Evolutionary conservation across 2,113 vertebrate genomes (phyloP), one percentile per base, ranked within the genome.

Genomic region (Scomber scombrus): DNA sequence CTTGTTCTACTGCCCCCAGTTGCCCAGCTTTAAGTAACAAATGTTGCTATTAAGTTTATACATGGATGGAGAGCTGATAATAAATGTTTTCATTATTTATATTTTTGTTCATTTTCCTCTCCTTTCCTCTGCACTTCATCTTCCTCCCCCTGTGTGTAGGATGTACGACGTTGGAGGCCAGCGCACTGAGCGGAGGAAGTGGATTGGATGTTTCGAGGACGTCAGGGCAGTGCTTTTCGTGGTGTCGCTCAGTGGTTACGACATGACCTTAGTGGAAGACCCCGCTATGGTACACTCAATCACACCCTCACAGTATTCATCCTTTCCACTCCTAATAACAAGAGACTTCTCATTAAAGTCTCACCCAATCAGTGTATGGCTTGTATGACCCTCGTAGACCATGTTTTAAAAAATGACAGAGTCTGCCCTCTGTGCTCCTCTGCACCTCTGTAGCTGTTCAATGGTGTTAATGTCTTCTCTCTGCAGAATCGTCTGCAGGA

Each of bases 121-220:
- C 26, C 40, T 49, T 26, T 13, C 12, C 56, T 51, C 11, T 43
- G 19, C 23, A 15, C 18, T 21, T 19, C 18, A 7, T 49, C n/a
- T 23, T 43, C 40, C 50, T n/a, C 6, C 55, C 0, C 34, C 8
- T 61, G 15, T 84, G 49, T 58, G 11, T 15, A 95, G 95, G 92
- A 88, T 95, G 93, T 95, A 95, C 40, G 95, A 96, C 3, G 95
- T 96, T 0, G 95, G 95, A 26, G 95, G 95, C 16, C 95, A 95
- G 88, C 86, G 95, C 14, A 95, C 94, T 0, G 95, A 96, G 90
- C 89, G 95, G 29, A 92, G 94, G 85, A 96, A 95, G 90, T 96
- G 95, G 95, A 95, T 95, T n/a, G 73, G 93, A 40, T 96, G 95
- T 75, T 96, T 95, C 2, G 93, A 95, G 88, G 95, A 95, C 0